Conservation (phyloP, 2,113 vertebrate species). For the Myxocyprinus asiaticus region DNA sequence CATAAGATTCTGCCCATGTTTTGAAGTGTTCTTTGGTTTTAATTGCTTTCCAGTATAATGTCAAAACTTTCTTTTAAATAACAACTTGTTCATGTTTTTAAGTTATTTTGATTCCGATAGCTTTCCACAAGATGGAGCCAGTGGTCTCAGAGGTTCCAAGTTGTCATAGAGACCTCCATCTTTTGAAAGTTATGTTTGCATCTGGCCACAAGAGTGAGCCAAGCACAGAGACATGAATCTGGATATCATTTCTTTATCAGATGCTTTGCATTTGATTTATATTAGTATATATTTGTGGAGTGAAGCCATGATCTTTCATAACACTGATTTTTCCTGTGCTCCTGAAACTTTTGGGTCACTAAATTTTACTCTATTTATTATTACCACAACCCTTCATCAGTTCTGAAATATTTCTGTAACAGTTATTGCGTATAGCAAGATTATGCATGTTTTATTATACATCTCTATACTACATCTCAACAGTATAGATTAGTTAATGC, state of each 20-base stretch:
- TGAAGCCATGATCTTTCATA: slow-evolving; percentile 13
- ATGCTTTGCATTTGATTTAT: slow-evolving; percentile 34
- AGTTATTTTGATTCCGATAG: not conserved
- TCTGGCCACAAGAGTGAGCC: slow-evolving; percentile 34
- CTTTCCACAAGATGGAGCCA: slow-evolving; percentile 27
- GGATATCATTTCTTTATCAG: not conserved
- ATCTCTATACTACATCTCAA: too few species aligned
- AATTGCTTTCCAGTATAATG: not conserved
- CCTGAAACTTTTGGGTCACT: not conserved
- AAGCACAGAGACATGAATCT: slow-evolving; percentile 11
- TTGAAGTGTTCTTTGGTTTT: too few species aligned
- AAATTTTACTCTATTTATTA: not conserved
- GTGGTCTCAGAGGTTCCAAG: not conserved
- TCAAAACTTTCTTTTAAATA: not conserved
- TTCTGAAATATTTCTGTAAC: too few species aligned
- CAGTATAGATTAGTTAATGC: too few species aligned
- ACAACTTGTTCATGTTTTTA: not conserved
- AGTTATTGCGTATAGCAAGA: too few species aligned
- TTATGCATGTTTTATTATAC: too few species aligned
- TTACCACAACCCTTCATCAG: not conserved
- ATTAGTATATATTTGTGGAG: slow-evolving; percentile 23
- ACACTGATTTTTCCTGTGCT: slow-evolving; percentile 1
- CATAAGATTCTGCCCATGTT: too few species aligned
- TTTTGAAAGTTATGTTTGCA: slow-evolving; percentile 16
- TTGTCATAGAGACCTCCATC: not conserved